Percentiles rank a stretch among this genome's conserved stretches.
Conservation (phyloP, 2,113 vertebrate genomes). For the Chrysemys picta region DNA sequence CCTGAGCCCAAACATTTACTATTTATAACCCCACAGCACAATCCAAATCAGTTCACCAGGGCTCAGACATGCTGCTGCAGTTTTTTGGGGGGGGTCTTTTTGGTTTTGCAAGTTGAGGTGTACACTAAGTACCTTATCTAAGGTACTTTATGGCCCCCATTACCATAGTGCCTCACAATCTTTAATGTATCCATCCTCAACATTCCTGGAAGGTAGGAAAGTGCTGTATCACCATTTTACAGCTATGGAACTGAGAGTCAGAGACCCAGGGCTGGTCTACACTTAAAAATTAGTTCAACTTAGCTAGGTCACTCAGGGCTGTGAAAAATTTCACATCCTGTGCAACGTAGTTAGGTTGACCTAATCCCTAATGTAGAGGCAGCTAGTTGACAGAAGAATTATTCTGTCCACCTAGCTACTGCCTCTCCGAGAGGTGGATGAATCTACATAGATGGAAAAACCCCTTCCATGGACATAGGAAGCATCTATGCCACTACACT, state of each 20-base stretch:
- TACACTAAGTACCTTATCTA: not conserved
- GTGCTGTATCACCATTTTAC: rapidly evolving
- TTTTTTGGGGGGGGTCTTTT: too few relatives aligned
- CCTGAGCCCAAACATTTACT: not conserved
- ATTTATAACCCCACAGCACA: not conserved
- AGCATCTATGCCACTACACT: not conserved
- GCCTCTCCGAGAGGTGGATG: not conserved
- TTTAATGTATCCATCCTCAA: rapidly evolving
- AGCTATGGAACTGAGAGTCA: rapidly evolving
- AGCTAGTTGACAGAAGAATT: not conserved
- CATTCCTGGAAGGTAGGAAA: not conserved
- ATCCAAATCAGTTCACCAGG: not conserved
- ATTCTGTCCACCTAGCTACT: not conserved
- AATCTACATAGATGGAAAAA: not conserved
- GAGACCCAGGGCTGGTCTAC: not conserved
- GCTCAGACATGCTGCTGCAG: not conserved
- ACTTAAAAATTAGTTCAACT: not conserved
- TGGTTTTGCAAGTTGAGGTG: not conserved
- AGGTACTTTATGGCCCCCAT: rapidly evolving
- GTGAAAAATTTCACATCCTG: not conserved
- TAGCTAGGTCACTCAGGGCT: not conserved
- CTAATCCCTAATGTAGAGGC: not conserved
- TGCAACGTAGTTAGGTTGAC: not conserved
- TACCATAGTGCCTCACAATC: rapidly evolving
- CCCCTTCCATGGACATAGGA: not conserved